These are phyloP conservation scores for Melanaphis sacchari DNA, from an alignment of 1,140 invertebrate genomes.

Conservation along the genomic window DNA sequence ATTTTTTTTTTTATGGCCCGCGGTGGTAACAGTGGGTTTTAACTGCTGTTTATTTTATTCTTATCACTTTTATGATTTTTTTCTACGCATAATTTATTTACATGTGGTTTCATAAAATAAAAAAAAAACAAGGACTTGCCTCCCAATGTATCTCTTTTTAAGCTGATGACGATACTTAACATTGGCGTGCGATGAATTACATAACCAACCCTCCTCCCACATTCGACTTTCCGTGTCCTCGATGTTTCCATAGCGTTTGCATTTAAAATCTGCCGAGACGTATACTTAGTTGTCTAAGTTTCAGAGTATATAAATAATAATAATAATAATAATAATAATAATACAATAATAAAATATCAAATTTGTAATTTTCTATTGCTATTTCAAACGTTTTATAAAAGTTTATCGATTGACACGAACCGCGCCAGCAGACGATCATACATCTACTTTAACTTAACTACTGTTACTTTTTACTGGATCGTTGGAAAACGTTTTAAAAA, in stretches of 20 bases:
- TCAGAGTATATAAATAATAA: slow-evolving; percentile 6
- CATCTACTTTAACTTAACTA: not conserved
- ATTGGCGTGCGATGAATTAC: not conserved
- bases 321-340: slow-evolving; percentile 21
- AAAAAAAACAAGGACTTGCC: slow-evolving; percentile 9
- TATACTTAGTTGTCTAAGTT: not conserved
- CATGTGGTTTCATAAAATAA: not conserved
- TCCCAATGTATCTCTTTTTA: slow-evolving; percentile 1
- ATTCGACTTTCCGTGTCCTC: not conserved
- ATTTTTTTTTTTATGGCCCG: not conserved
- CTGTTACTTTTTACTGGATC: not conserved
- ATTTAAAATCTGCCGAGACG: not conserved
- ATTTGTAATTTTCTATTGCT: not conserved
- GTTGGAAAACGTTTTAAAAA: not conserved
- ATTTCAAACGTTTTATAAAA: not conserved
- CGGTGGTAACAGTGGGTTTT: slow-evolving; percentile 36
- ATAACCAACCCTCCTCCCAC: not conserved
- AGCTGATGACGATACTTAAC: not conserved
- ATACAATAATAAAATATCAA: not conserved
- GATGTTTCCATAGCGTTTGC: not conserved
- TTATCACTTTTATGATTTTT: slow-evolving; percentile 16
- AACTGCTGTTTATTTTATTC: slow-evolving; percentile 40
- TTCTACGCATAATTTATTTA: not conserved
- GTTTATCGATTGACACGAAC: not conserved
- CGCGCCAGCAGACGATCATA: not conserved